Evolutionary conservation across 2,797 vertebrate genomes (phyloP).

Genomic region (Myiotriccus ornatus): DNA sequence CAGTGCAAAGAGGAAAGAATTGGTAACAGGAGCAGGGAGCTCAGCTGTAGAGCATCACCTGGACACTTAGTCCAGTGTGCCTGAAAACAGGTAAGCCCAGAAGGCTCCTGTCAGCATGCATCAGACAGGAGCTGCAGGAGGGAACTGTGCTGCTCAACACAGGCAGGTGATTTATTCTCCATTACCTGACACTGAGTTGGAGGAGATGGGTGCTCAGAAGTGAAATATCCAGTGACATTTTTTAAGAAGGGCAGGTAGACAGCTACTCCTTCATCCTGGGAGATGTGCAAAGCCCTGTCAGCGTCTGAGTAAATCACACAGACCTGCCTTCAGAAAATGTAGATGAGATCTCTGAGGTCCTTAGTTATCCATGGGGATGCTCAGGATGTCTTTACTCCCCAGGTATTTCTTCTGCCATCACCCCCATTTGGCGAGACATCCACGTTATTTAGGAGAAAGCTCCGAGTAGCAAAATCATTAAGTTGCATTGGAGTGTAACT

Average conservation of each 20-base stretch:
- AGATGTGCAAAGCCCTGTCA: neutral
- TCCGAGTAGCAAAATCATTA: neutral
- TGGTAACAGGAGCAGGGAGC: neutral
- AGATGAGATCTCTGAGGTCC: neutral
- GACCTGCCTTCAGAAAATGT: neutral
- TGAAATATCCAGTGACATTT: neutral
- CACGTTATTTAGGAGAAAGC: neutral
- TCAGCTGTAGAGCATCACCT: neutral
- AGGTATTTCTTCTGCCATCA: neutral
- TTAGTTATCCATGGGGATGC: neutral
- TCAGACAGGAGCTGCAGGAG: neutral
- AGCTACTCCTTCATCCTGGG: neutral
- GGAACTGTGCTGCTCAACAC: neutral
- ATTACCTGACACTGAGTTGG: rapidly evolving
- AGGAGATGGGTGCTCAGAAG: neutral
- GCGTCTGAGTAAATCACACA: neutral
- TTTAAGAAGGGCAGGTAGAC: neutral
- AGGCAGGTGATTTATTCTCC: neutral
- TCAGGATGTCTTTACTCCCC: neutral
- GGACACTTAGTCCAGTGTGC: neutral
- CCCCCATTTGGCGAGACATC: rapidly evolving
- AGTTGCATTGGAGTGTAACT: slow-evolving; percentile 5
- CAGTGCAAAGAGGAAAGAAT: rapidly evolving
- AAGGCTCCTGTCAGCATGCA: neutral
- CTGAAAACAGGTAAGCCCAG: neutral